Evolutionary conservation across 1,140 invertebrate species (phyloP), one percentile per base, ranked within the genome.

Genomic region (Cataglyphis hispanica): DNA sequence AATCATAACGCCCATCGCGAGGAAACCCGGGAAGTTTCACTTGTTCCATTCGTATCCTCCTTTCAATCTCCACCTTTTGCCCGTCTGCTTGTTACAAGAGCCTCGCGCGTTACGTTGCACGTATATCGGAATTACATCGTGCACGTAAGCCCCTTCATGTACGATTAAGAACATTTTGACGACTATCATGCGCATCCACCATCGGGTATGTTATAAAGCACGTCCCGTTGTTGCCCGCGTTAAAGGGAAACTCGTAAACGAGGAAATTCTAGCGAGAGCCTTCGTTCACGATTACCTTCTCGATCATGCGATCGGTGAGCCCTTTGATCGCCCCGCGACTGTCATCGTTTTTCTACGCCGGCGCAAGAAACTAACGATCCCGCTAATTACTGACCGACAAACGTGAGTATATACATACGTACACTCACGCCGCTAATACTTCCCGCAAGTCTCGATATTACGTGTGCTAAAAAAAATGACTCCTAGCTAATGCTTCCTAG

Each of bases 111-210:
- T 80, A 37, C 43, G 53, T 67, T 80, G 63, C 69, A 67, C 34
- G 25, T 63, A 50, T 19, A 60, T 64, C 58, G 2, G 22, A 56
- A 69, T 69, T 80, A 80, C 31, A 78, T 13, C n/a, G 61, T 56
- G 46, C 46, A 19, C 67, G 43, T 16, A 6, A 31, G 27, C 1
- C 16, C 74, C 13, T 19, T 8, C 72, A 8, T 37, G 31, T 22
- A 27, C 76, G 77, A 80, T 80, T 69, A 69, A 80, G 46, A 69
- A 80, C 63, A 69, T 43, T 69, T 56, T 56, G 77, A 80, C 63
- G 77, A 31, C 64, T 60, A 81, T 66, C 53, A 60, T 19, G 67
- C 13, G 16, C 76, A 34, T 22, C 37, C 19, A 8, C 74, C 11
- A 8, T 1, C 25, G 63, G 25, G 25, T 43, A 13, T 83, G 61